Evolutionary conservation across 2,888 invertebrate genomes (phyloP), one percentile per base, ranked within the genome.

Genomic region (Pristionchus fissidentatus): DNA sequence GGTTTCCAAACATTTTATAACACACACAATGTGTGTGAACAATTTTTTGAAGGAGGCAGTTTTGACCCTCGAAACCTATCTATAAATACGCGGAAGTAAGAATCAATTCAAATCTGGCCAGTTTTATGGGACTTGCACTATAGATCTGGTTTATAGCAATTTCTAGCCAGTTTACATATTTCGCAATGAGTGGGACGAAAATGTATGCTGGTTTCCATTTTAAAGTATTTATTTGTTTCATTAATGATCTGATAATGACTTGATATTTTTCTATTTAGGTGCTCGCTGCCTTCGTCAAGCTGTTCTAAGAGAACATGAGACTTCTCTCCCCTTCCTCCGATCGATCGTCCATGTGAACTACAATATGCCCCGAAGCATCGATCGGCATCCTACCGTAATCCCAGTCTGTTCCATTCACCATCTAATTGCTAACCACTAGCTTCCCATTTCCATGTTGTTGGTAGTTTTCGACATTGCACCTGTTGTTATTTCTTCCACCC

Each of bases 401-500:
- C 46, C 49, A 35, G 46, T 77, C 35, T 29, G 46, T 77, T 77
- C 32, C 75, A 49, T 49, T 49, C 75, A 29, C 49, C 43, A 19
- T 77, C 49, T 49, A 77, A 49, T 49, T 49, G 32, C 73, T 73
- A 43, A 73, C 19, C 43, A 22, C 19, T 49, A 49, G 13, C 49
- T 49, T 49, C 49, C 19, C 10, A 10, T 49, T 35, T 22, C 15
- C 75, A 49, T n/a, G 32, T 77, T 77, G 62, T 66, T 70, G 38
- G 70, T 70, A 70, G 19, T 70, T 70, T 70, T 41, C 41, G 70
- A 66, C 35, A 38, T 66, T 66, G 13, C 19, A 66, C 62, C 62
- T 66, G 46, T 43, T 73, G n/a, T 46, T 46, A 38, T 70, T 19
- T 49, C 29, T 15, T 38, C 22, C 38, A 49, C 13, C 38, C 35